These are phyloP conservation scores for Dolichoris vasculosae DNA, from an alignment of 1,140 invertebrate genomes.

Conservation along the genomic window DNA sequence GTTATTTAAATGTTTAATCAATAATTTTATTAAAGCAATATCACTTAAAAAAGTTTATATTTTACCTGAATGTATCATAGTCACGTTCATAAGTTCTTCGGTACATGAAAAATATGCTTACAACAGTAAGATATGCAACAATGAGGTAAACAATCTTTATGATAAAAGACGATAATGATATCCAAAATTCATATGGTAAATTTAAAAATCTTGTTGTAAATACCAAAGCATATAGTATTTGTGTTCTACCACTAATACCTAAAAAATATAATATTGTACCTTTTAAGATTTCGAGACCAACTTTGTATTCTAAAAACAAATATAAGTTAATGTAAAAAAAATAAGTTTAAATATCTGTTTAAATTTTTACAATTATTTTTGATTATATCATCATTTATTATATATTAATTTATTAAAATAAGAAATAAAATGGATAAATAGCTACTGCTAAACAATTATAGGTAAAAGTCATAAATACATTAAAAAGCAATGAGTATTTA, in stretches of 20 bases:
- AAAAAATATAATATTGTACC: not conserved
- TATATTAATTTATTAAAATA: too few relatives aligned
- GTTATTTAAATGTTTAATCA: too few relatives aligned
- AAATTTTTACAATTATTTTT: too few relatives aligned
- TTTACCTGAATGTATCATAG: conserved; percentile 49
- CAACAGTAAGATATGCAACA: conserved; percentile 38
- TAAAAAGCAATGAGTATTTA: too few relatives aligned
- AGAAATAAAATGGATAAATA: too few relatives aligned
- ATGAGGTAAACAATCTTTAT: conserved; percentile 43
- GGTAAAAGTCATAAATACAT: too few relatives aligned
- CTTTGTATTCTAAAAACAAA: not conserved
- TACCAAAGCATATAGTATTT: conserved; percentile 42
- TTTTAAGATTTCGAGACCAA: not conserved
- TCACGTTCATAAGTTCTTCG: conserved; percentile 38
- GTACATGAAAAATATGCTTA: conserved; percentile 28
- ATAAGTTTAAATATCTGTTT: not conserved
- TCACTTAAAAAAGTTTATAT: not conserved
- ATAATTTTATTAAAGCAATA: not conserved
- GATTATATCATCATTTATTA: too few relatives aligned
- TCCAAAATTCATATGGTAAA: conserved; percentile 33
- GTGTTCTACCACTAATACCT: conserved; percentile 49
- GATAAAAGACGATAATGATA: conserved; percentile 38
- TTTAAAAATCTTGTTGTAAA: conserved; percentile 48
- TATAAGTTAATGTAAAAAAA: not conserved
- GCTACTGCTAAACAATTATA: too few relatives aligned